Base-by-base conservation (phyloP, 2,113 vertebrate genomes). In the Heterotilapia buettikoferi region DNA sequence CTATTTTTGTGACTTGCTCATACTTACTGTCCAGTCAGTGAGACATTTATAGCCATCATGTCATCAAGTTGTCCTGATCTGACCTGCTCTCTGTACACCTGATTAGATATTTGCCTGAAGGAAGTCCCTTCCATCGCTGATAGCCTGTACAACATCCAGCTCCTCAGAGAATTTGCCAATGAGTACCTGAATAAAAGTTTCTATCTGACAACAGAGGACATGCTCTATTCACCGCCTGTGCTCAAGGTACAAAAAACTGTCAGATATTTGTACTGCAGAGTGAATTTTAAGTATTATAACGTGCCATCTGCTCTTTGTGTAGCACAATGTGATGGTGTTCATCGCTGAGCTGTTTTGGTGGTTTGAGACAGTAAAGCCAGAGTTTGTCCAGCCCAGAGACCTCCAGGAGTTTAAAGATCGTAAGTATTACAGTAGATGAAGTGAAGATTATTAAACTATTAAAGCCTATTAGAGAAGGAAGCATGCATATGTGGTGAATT, bases 331-430 rank as follows among this genome's bases (percentile, higher is more conserved):
- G 43, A 95, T 96, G 98, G 98, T 98, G 45, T 99, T 98, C 82
- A 98, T 99, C 31, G 98, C 98, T 3, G 98, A 99, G 38, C 97
- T 99, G 43, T 99, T 99, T 94, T 99, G 98, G 98, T 99, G 98
- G 98, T 99, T 99, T 92, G 98, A 99, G 93, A 98, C 97, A 0
- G 97, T 99, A 87, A 98, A 97, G 84, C 98, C 98, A 9, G 98
- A 98, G 71, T 99, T 99, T 18, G 98, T 99, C 6, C 98, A 98
- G 10, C 98, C 98, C 26, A 96, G 98, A 93, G 98, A 98, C 63
- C 84, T 97, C 12, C 98, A 99, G 89, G 98, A 99, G 86, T 96
- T 97, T 88, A 99, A 98, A 94, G 98, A 99, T 61, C 97, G 98
- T 98, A 79, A 87, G 89, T 26, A 29, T 43, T 50, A 19, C 40